Evolutionary conservation across 1,140 invertebrate genomes (phyloP), one percentile per base, ranked within the genome.

Genomic region (Steinernema khuongi): DNA sequence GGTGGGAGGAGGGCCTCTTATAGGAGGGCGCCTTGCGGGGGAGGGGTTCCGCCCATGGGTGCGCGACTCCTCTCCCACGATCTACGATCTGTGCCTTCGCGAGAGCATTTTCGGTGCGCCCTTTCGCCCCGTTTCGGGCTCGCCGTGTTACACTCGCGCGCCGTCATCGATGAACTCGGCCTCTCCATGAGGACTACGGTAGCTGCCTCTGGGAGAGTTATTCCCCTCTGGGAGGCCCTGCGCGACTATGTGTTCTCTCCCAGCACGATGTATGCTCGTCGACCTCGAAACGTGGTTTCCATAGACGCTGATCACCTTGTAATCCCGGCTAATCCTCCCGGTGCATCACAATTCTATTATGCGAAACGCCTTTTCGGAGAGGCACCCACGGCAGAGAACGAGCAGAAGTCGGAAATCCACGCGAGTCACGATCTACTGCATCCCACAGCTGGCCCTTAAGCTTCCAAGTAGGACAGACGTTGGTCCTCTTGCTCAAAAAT

Each of bases 221-320:
- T 60, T 60, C n/a, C n/a, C n/a, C n/a, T n/a, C n/a, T n/a, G n/a
- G n/a, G n/a, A n/a, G n/a, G n/a, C n/a, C n/a, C n/a, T n/a, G n/a
- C n/a, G n/a, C n/a, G n/a, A n/a, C n/a, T n/a, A n/a, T n/a, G n/a
- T n/a, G n/a, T n/a, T n/a, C n/a, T n/a, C n/a, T n/a, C n/a, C n/a
- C n/a, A n/a, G n/a, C n/a, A n/a, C 26, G 50, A n/a, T 60, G 14
- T 60, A 60, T 60, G 50, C 50, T 60, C 50, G 50, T 60, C 50
- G 50, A 60, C 50, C 50, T 60, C 36, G n/a, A n/a, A 41, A 41
- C 7, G 7, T 60, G 7, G 50, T 22, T 60, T 60, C 19, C 11
- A 60, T 7, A 60, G 50, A 14, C 50, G 50, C 50, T n/a, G 26
- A 60, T 60, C 7, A n/a, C 26, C 19, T 11, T 60, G 50, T 60